A percentile compares a stretch with the other conserved stretches of the same genome.
Evolutionary conservation across 2,888 invertebrate species (phyloP).

Genomic region (Melipona beecheii): DNA sequence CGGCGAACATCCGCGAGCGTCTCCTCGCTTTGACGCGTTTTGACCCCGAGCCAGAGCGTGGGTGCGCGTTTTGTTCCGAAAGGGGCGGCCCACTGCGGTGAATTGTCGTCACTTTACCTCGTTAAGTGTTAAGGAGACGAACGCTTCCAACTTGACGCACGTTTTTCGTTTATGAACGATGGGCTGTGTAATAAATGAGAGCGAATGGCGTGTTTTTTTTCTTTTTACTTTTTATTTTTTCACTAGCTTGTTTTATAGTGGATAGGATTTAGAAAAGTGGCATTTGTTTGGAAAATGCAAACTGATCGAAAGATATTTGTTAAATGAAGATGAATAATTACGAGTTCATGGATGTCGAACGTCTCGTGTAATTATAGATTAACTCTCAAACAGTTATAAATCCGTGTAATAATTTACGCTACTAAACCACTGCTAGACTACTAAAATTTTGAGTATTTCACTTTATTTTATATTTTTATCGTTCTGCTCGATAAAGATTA

Average conservation of each 20-base stretch:
- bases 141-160: neutral
- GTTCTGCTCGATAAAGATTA: no score
- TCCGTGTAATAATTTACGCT: no score
- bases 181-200: neutral
- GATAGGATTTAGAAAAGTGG: neutral
- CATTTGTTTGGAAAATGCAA: neutral
- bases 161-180: neutral
- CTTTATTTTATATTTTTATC: no score
- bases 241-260: neutral
- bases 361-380: no score
- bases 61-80: conserved; percentile 29
- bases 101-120: conserved; percentile 56
- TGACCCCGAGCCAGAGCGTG: conserved; percentile 49
- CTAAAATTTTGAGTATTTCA: no score
- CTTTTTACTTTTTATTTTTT: neutral
- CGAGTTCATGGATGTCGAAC: no score
- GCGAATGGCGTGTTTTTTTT: neutral
- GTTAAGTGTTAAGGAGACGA: conserved; percentile 24
- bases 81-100: conserved; percentile 59
- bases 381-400: no score
- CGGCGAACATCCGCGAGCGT: neutral
- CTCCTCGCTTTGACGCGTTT: conserved; percentile 38
- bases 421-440: no score
- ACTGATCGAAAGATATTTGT: neutral
- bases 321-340: no score